phyloP scores from a whole-genome alignment of 2,797 vertebrate genomes.

The Orientallactaga sibirica region DNA sequence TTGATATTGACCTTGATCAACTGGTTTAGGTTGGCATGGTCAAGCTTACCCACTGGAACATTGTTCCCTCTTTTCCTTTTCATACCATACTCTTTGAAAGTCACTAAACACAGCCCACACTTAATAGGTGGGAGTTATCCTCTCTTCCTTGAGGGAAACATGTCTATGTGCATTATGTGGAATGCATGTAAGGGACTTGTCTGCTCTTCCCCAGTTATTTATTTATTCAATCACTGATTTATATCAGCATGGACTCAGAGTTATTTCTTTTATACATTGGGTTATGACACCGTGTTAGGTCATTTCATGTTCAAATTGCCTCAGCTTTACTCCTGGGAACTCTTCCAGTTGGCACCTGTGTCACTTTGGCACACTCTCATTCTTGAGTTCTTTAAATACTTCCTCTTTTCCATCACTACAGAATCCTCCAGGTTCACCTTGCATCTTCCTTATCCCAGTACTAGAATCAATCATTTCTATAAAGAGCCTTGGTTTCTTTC shows the following conservation, averaged over 20 bases:
- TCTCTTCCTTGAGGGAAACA: neutral
- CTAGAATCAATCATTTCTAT: neutral
- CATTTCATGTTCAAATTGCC: neutral
- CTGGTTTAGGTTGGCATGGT: neutral
- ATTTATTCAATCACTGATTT: neutral
- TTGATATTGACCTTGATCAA: neutral
- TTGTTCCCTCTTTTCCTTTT: neutral
- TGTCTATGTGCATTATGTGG: neutral
- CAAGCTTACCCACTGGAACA: neutral
- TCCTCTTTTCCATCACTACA: neutral
- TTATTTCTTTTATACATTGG: neutral
- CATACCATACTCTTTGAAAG: neutral
- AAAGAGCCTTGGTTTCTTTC: neutral
- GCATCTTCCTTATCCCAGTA: neutral
- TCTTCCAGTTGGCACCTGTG: no score
- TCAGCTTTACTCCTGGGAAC: neutral
- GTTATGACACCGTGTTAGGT: neutral
- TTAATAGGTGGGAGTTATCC: neutral
- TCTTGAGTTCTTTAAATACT: neutral
- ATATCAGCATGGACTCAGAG: neutral
- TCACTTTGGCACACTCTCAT: accelerated
- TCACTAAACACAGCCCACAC: neutral
- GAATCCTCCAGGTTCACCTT: neutral
- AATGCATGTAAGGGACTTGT: neutral
- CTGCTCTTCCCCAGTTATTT: neutral